Conservation (phyloP, 1,140 invertebrate species). For the Drosophila athabasca region DNA sequence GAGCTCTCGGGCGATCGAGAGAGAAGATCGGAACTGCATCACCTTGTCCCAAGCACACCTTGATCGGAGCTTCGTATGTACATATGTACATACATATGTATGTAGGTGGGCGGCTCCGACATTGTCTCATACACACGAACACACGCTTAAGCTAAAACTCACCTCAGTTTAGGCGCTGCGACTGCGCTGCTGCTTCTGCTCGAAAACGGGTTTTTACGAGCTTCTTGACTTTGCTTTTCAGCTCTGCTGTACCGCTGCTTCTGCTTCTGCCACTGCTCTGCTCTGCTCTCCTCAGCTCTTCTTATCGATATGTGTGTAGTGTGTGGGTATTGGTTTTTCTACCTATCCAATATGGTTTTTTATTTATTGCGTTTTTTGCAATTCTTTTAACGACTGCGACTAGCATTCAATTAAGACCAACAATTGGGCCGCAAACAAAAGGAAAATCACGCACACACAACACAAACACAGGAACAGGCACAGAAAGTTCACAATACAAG, state of each 20-base stretch:
- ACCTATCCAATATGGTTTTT: slow-evolving; percentile 47
- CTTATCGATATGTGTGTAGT: slow-evolving; percentile 34
- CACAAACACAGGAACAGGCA: background rate
- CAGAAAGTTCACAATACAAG: slow-evolving; percentile 38
- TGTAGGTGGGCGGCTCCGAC: slow-evolving; percentile 52
- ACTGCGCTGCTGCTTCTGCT: slow-evolving; percentile 62
- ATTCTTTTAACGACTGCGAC: slow-evolving; percentile 58
- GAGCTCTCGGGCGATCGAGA: too few species aligned
- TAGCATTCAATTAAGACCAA: slow-evolving; percentile 73
- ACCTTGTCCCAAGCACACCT: too few species aligned
- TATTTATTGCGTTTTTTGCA: slow-evolving; percentile 65
- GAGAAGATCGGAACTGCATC: too few species aligned
- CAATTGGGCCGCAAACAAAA: slow-evolving; percentile 74
- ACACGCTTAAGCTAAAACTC: slow-evolving; percentile 26
- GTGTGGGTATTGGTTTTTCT: slow-evolving; percentile 38
- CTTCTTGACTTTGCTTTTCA: background rate
- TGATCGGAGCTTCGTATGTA: slow-evolving; percentile 32
- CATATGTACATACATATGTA: too few species aligned
- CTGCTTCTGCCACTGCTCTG: slow-evolving; percentile 31
- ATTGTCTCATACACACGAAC: slow-evolving; percentile 29
- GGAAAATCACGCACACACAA: slow-evolving; percentile 58
- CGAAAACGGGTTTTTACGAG: slow-evolving; percentile 66
- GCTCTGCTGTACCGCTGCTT: background rate
- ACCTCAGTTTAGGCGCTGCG: slow-evolving; percentile 60
- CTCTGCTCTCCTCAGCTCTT: slow-evolving; percentile 41